Conservation (phyloP, 2,113 vertebrate species). For the Rhea americana region DNA sequence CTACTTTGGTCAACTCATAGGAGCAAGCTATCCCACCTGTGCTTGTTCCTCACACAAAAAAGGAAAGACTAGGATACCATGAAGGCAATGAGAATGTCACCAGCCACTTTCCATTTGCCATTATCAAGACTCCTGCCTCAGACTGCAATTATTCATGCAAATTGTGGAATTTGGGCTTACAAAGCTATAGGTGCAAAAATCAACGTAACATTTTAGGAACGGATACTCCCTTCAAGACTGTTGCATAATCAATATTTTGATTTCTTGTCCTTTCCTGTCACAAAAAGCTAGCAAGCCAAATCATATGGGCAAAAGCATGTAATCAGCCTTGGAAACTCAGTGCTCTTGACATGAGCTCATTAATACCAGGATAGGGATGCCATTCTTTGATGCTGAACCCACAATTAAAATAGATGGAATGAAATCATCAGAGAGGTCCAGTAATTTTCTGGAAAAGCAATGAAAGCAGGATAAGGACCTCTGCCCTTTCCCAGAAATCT, state of each 20-base stretch:
- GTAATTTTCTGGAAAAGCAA: not conserved
- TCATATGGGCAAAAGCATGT: not conserved
- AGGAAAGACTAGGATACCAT: not conserved
- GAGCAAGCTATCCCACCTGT: not conserved
- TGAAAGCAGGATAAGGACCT: not conserved
- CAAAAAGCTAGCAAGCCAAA: not conserved
- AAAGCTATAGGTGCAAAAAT: not conserved
- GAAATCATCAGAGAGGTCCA: not conserved
- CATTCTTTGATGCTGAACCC: not conserved
- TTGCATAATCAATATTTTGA: not conserved
- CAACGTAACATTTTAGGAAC: not conserved
- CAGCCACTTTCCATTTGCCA: not conserved
- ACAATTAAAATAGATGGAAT: not conserved
- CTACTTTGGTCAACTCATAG: not conserved
- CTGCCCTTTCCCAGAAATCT: not conserved
- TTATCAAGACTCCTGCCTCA: not conserved
- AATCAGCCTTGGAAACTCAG: not conserved
- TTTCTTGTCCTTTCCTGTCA: not conserved
- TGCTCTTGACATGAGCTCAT: not conserved
- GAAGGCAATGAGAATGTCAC: not conserved
- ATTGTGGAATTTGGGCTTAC: not conserved
- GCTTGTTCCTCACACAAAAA: rapidly evolving
- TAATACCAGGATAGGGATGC: not conserved
- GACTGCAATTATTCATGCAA: not conserved
- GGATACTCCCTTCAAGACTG: no score